A percentile compares a stretch with the other conserved stretches of the same genome.
These are phyloP conservation scores for Peromyscus californicus DNA, from an alignment of 2,113 vertebrate genomes.

Conservation along the genomic window DNA sequence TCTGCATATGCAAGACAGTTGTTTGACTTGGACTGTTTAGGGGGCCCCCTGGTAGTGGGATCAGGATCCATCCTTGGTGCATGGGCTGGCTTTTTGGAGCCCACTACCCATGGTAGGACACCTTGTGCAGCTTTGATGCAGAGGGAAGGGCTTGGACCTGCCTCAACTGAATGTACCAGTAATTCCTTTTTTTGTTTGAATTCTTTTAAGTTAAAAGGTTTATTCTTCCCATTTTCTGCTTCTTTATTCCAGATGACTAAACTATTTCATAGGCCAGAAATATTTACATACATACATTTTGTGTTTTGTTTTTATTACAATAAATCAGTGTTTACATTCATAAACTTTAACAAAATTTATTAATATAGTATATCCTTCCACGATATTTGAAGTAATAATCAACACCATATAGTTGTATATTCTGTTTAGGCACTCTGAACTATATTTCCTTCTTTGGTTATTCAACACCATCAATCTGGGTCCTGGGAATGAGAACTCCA, in stretches of 20 bases:
- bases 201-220: neutral
- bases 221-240: neutral
- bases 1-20: no score
- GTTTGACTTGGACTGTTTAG: no score
- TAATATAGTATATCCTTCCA: neutral
- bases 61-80: no score
- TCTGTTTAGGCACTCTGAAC: neutral
- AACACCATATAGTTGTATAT: neutral
- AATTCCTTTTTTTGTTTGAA: neutral
- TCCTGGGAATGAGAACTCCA: neutral
- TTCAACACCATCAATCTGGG: neutral
- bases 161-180: no score
- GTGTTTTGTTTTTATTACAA: neutral
- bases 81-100: no score
- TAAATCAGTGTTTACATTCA: neutral
- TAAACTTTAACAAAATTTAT: neutral
- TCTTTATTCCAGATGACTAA: neutral
- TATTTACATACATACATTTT: neutral
- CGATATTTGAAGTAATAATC: neutral
- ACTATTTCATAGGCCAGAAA: neutral
- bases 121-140: no score
- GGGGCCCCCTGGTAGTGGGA: no score
- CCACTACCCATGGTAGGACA: no score
- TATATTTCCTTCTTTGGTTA: neutral
- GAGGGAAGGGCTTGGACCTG: no score